Percentiles rank a stretch among this genome's conserved stretches.
phyloP scores from a whole-genome alignment of 2,113 vertebrate genomes.

The Gracilinanus agilis region DNA sequence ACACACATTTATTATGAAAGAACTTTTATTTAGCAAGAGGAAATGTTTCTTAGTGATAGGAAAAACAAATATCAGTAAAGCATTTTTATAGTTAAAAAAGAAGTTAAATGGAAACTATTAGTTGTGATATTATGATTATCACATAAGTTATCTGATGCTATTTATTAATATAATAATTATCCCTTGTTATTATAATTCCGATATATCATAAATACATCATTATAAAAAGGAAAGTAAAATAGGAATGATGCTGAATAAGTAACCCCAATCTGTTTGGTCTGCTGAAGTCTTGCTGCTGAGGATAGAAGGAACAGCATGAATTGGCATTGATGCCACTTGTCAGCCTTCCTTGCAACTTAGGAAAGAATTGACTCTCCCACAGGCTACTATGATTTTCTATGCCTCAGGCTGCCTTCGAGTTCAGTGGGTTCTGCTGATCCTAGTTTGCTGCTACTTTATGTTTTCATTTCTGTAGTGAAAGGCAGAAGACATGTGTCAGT shows the following conservation, averaged over 20 bases:
- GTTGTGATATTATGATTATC: background rate
- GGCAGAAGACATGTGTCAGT: background rate
- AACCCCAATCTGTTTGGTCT: background rate
- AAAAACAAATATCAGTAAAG: background rate
- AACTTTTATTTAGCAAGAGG: background rate
- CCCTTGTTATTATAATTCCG: background rate
- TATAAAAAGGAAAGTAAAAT: background rate
- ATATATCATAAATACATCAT: background rate
- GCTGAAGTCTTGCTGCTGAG: background rate
- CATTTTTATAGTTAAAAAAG: background rate
- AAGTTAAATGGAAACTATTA: background rate
- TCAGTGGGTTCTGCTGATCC: background rate
- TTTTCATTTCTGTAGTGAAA: conserved; percentile 13
- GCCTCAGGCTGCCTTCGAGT: background rate
- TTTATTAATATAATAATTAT: background rate
- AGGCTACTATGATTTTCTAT: background rate
- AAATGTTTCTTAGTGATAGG: background rate
- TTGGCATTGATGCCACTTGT: background rate
- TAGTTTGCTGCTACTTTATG: background rate
- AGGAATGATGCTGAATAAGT: background rate
- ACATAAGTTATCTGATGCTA: background rate
- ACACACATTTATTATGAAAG: background rate
- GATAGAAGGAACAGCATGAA: background rate
- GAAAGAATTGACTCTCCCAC: background rate
- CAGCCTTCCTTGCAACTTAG: background rate